Evolutionary conservation across 2,888 invertebrate species (phyloP), one percentile per base, ranked within the genome.

Genomic region (Eilema sororculum): DNA sequence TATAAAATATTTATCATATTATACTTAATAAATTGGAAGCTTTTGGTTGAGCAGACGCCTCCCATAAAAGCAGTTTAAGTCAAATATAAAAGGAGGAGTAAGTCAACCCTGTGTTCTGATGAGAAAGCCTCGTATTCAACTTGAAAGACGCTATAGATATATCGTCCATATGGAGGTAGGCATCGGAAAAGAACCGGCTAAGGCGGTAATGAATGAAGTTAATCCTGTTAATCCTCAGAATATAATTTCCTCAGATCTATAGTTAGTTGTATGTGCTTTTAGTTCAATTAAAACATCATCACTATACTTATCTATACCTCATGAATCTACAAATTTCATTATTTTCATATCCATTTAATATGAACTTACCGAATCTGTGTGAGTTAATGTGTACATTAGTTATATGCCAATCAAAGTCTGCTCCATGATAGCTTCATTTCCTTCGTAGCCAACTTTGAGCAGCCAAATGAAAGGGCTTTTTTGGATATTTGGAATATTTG

Each of bases 361-460:
- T 8, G 20, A 46, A 46, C 46, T 46, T 6, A 46, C 57, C 9
- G 2, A 57, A 58, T 58, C 57, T 25, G 24, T 13, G 25, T 13
- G 13, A 6, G 6, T 58, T 58, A 58, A 58, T 13, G 52, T 52
- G n/a, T 52, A 66, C 58, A 33, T 59, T 65, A 65, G 52, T 65
- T n/a, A 52, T 52, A 37, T 58, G 65, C 65, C 66, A 66, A 66
- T 66, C 66, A 66, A 66, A 66, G 66, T 59, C 66, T 59, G n/a
- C 59, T n/a, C 12, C 41, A 28, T 60, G 46, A 66, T 66, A 37
- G 59, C 28, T 59, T 66, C 59, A 66, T 66, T 66, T 66, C 66
- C 66, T 59, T 37, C 59, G 30, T 30, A 60, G 60, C 30, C n/a
- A 28, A 60, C n/a, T 20, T 20, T 28, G 28, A 60, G 28, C 28